These are phyloP conservation scores for Leucoma salicis DNA, from an alignment of 2,888 invertebrate species.

Conservation along the genomic window DNA sequence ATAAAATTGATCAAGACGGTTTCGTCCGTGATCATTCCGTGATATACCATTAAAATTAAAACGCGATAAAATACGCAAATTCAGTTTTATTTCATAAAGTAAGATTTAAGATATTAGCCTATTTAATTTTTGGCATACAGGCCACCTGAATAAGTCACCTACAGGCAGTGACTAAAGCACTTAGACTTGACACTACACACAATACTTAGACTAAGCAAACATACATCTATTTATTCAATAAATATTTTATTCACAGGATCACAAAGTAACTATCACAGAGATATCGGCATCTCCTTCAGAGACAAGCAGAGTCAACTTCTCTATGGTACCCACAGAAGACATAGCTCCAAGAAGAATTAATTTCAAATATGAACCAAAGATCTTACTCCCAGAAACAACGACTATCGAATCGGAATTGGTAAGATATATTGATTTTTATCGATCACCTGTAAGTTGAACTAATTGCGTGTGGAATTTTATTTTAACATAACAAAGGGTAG, in stretches of 20 bases:
- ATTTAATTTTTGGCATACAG: too few species aligned
- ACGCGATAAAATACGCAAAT: too few species aligned
- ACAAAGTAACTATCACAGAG: slow-evolving; percentile 69
- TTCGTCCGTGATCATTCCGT: too few species aligned
- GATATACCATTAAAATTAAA: too few species aligned
- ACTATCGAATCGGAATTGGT: slow-evolving; percentile 68
- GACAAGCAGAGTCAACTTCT: slow-evolving; percentile 51
- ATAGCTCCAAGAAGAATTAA: slow-evolving; percentile 49
- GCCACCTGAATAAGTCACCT: slow-evolving; percentile 12
- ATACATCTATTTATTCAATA: neutral
- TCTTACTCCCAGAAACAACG: slow-evolving; percentile 51
- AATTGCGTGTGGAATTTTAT: slow-evolving; percentile 51
- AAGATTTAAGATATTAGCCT: too few species aligned
- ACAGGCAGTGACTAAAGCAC: slow-evolving; percentile 31
- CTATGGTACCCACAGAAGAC: slow-evolving; percentile 38
- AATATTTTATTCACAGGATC: slow-evolving; percentile 43
- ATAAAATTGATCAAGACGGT: too few species aligned
- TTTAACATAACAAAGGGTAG: slow-evolving; percentile 56
- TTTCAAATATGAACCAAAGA: slow-evolving; percentile 34
- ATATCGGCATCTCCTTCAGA: slow-evolving; percentile 64
- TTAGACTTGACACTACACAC: slow-evolving; percentile 23
- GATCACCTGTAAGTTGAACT: slow-evolving; percentile 35
- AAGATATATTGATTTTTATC: slow-evolving; percentile 32
- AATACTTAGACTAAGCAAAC: slow-evolving; percentile 1
- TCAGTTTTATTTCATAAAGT: too few species aligned